phyloP scores from a whole-genome alignment of 2,888 invertebrate genomes.

The Hoplodrina blanda region DNA sequence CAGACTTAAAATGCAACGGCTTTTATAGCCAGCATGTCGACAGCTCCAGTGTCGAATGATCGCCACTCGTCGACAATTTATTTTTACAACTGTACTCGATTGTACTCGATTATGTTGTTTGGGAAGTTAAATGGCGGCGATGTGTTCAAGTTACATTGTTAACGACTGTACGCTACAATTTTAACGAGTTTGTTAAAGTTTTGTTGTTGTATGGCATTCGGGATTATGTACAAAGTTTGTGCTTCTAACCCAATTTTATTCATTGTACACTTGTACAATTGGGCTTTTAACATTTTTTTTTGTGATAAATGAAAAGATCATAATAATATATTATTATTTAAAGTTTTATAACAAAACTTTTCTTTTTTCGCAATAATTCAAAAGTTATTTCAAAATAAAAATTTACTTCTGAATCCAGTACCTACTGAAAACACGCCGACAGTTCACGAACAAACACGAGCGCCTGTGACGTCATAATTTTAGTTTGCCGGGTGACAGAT shows the following conservation, averaged over 20 bases:
- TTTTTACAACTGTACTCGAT: constrained; percentile 57
- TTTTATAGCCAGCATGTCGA: constrained; percentile 46
- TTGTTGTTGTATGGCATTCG: constrained; percentile 23
- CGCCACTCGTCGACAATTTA: constrained; percentile 55
- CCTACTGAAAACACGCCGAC: no score
- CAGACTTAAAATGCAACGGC: constrained; percentile 37
- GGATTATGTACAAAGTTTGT: constrained; percentile 24
- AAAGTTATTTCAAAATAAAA: no score
- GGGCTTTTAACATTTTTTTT: no score
- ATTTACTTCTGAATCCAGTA: no score
- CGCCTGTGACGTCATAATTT: no score
- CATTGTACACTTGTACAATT: neutral
- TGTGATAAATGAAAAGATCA: no score
- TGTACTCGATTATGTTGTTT: constrained; percentile 58
- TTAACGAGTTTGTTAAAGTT: constrained; percentile 46
- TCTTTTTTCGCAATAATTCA: no score
- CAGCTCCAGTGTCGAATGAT: constrained; percentile 42
- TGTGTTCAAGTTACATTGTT: constrained; percentile 57
- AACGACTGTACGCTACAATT: constrained; percentile 51
- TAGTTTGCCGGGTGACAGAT: no score
- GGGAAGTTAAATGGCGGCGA: constrained; percentile 49
- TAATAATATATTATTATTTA: no score
- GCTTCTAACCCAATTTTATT: constrained; percentile 19
- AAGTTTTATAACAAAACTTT: no score
- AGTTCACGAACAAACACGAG: no score